phyloP scores from a whole-genome alignment of 2,797 vertebrate species.

The Orientallactaga sibirica region DNA sequence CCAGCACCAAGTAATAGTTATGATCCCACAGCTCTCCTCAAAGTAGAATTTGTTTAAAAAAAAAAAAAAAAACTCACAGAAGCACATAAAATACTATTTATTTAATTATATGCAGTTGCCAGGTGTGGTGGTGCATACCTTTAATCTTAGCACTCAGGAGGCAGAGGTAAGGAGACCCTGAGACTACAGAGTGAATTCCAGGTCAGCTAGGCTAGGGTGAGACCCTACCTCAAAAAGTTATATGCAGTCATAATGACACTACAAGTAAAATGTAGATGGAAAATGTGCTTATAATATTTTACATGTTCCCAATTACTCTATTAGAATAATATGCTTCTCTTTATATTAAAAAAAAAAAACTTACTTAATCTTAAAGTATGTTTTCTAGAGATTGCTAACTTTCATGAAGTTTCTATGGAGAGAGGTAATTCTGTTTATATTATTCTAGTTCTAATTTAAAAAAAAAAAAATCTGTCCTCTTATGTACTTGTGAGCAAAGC shows the following conservation, averaged over 20 bases:
- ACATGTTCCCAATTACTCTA: not conserved
- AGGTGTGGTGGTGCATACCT: no score
- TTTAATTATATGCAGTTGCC: no score
- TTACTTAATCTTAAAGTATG: not conserved
- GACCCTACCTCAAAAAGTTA: not conserved
- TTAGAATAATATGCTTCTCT: not conserved
- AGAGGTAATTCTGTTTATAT: slow-evolving; percentile 31
- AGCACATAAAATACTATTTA: not conserved
- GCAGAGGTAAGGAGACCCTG: no score
- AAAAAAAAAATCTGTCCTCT: slow-evolving; percentile 48
- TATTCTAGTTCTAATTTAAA: not conserved
- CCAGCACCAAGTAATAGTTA: not conserved
- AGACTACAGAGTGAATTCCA: no score
- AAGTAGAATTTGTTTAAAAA: slow-evolving; percentile 29
- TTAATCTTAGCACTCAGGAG: no score
- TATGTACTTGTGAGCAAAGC: not conserved
- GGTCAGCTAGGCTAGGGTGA: no score
- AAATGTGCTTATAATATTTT: slow-evolving; percentile 33
- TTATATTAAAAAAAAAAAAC: not conserved
- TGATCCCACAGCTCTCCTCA: not conserved
- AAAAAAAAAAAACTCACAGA: not conserved
- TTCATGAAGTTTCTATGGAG: not conserved
- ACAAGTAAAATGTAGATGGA: not conserved
- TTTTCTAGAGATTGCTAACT: slow-evolving; percentile 17
- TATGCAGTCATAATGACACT: not conserved